Base-by-base conservation (phyloP, 2,797 vertebrate genomes). In the Galago senegalensis region DNA sequence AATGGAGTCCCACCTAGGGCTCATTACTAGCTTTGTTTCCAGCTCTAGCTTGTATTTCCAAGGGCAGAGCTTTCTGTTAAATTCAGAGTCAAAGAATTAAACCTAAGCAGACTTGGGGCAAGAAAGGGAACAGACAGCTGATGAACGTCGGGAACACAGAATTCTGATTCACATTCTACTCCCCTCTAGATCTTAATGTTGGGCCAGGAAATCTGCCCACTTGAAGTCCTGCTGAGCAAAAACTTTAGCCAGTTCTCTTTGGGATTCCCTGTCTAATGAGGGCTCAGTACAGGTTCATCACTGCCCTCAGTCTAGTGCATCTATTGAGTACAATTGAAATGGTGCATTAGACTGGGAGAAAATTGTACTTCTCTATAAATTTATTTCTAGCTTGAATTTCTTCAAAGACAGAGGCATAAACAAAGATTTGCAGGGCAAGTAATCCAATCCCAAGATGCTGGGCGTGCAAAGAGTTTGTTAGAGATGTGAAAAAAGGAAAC, bases 21-120 rank as follows among this genome's bases (percentile, higher is more conserved):
- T 96, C 91, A 80, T 93, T 94, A 93, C 21, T 75, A 87, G 70
- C 73, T 97, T 93, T 95, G 87, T 25, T 73, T 93, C 90, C 76
- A 92, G 81, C 73, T 93, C 69, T 77, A 49, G 90, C 73, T 96
- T 53, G 29, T 17, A 94, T 27, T 89, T 95, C 34, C 81, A 93
- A 88, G 65, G 20, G 37, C 58, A 94, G 86, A 87, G 27, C 31
- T 96, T 97, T 86, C 60, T 37, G 63, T 90, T 95, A 87, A 95
- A 94, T 82, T 91, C 67, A 90, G 56, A 89, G 60, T 95, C 56
- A 56, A n/a, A 96, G 20, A 70, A 67, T 67, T 88, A 77, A 93
- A 34, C 70, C 70, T 93, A 87, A 56, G 29, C 27, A 90, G 29
- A 67, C 75, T 67, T 85, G 61, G 73, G 56, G 65, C 89, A 88